Base-by-base conservation (phyloP, 2,113 vertebrate species). In the Athene cunicularia region DNA sequence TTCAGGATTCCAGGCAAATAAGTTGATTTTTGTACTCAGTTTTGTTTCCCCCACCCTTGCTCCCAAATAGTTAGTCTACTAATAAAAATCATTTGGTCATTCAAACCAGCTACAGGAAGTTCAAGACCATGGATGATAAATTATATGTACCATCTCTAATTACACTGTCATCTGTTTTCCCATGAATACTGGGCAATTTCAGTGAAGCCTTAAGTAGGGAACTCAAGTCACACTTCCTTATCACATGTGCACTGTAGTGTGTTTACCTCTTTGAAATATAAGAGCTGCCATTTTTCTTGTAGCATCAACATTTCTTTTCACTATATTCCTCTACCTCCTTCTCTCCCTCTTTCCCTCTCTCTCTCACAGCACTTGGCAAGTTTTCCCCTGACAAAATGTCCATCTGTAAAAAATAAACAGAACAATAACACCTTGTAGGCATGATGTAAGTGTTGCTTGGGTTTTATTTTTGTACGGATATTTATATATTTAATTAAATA, bases 321-420 rank as follows among this genome's bases (percentile, higher is more conserved):
- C 16, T 83, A 12, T 26, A 75, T 86, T 26, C 24, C 41, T 86
- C 63, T 41, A 67, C 53, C 58, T 72, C 20, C 47, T 80, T 72
- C 20, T 30, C 37, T 91, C 43, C 85, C 37, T 76, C 1, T 0
- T n/a, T 52, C 24, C 6, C 45, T 66, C n/a, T 37, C 62, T 84
- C 27, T 87, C 71, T 56, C 55, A 43, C 45, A 90, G 39, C 43
- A 83, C 41, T 90, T 96, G 80, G 55, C 81, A 95, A 75, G 58
- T 70, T 90, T 88, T 52, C 90, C 68, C 41, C 79, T 60, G 77
- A 82, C 66, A 86, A 93, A 95, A 88, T 60, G 52, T 73, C 79
- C 87, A 90, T 94, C 84, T 95, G 90, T 63, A 96, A 97, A 86
- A 97, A 92, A 83, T 52, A 94, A 94, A 90, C 43, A 86, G 75